phyloP scores from a whole-genome alignment of 2,888 invertebrate species.

The Scaptomyza caliginosa region DNA sequence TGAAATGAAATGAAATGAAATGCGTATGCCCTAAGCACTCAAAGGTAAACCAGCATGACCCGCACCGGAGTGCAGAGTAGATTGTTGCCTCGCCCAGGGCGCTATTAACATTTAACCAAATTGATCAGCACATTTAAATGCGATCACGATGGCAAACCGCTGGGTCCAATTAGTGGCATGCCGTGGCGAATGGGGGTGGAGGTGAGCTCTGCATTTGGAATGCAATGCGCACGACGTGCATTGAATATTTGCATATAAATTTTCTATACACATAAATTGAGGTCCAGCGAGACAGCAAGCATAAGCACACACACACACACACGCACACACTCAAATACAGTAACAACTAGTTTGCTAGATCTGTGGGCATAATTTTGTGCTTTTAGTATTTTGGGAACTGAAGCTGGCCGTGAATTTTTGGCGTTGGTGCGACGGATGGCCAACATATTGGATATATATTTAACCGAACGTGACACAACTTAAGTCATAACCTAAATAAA shows the following conservation, averaged over 20 bases:
- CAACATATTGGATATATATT: slow-evolving; percentile 76
- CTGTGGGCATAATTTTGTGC: slow-evolving; percentile 40
- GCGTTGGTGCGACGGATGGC: slow-evolving; percentile 55
- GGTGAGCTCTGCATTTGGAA: slow-evolving; percentile 27
- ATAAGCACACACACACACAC: slow-evolving; percentile 2
- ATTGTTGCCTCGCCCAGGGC: slow-evolving; percentile 58
- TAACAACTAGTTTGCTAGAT: slow-evolving; percentile 30
- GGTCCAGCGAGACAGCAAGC: slow-evolving; percentile 39
- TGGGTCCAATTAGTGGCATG: slow-evolving; percentile 73
- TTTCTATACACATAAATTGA: slow-evolving; percentile 48
- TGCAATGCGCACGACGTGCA: slow-evolving; percentile 70
- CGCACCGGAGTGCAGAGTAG: slow-evolving; percentile 33
- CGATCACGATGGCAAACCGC: slow-evolving; percentile 70
- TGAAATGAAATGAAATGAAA: slow-evolving; percentile 34
- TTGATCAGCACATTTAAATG: slow-evolving; percentile 77
- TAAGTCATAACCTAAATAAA: slow-evolving; percentile 79
- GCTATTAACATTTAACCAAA: slow-evolving; percentile 75
- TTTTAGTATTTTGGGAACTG: slow-evolving; percentile 18
- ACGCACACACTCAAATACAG: neutral
- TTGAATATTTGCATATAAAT: slow-evolving; percentile 77
- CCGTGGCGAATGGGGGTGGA: slow-evolving; percentile 32
- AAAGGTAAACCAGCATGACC: slow-evolving; percentile 58
- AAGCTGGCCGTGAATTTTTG: slow-evolving; percentile 58
- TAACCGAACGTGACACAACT: slow-evolving; percentile 74
- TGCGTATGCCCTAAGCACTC: slow-evolving; percentile 10